Evolutionary conservation across 2,888 invertebrate species (phyloP).

Genomic region (Boloria selene): DNA sequence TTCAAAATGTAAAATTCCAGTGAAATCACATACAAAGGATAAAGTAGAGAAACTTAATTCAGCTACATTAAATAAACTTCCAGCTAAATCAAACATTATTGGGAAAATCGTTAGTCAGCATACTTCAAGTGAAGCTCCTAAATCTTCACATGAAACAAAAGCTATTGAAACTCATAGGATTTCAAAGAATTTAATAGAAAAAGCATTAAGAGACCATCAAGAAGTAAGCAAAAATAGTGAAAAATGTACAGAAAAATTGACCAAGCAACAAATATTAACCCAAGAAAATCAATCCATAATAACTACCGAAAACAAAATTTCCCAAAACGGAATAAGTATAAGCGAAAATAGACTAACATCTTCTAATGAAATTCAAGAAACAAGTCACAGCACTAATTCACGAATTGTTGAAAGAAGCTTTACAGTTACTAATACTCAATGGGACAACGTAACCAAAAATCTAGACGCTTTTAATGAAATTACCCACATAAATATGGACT

Average conservation of each 20-base stretch:
- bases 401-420: not conserved
- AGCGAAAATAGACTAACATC: not conserved
- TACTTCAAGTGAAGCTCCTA: not conserved
- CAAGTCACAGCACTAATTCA: not conserved
- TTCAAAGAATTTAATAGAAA: not conserved
- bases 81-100: constrained; percentile 1
- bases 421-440: not conserved
- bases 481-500: not conserved
- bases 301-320: not conserved
- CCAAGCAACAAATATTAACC: not conserved
- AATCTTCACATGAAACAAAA: not conserved
- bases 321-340: not conserved
- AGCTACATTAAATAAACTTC: constrained; percentile 16
- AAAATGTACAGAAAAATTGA: not conserved
- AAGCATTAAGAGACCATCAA: not conserved
- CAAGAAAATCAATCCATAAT: not conserved
- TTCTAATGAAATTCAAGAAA: not conserved
- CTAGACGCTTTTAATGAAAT: not conserved
- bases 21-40: constrained; percentile 4
- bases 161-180: not conserved
- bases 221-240: not conserved
- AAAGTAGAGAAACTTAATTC: constrained; percentile 24
- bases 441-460: not conserved
- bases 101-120: constrained; percentile 5
- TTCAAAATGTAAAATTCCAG: constrained; percentile 19